These are phyloP conservation scores for Halyomorpha halys DNA, from an alignment of 1,140 invertebrate genomes.

Conservation along the genomic window DNA sequence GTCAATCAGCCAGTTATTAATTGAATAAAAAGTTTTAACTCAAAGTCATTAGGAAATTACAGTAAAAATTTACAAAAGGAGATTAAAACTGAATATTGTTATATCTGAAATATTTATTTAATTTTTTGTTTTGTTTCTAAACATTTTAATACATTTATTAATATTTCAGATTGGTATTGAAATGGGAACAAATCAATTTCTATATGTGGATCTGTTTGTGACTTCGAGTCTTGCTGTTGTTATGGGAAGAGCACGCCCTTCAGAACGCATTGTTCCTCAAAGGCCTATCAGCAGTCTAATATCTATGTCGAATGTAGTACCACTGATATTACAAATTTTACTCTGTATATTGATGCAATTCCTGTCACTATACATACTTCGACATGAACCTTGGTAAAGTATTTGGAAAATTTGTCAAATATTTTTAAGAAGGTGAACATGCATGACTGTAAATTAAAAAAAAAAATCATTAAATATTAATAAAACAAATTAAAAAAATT, in stretches of 20 bases:
- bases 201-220: slow-evolving; percentile 74
- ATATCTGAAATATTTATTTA: no score
- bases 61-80: neutral
- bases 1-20: slow-evolving; percentile 56
- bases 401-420: neutral
- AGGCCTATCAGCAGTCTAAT: slow-evolving; percentile 35
- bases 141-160: neutral
- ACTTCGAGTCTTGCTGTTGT: slow-evolving; percentile 67
- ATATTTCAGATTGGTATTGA: slow-evolving; percentile 34
- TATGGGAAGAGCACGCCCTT: slow-evolving; percentile 50
- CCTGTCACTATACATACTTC: slow-evolving; percentile 39
- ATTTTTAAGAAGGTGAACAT: neutral
- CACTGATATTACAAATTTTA: slow-evolving; percentile 45
- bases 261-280: slow-evolving; percentile 31
- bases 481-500: no score
- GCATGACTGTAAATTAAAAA: neutral
- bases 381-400: slow-evolving; percentile 40
- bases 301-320: slow-evolving; percentile 43
- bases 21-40: neutral
- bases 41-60: neutral
- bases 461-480: no score
- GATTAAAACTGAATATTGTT: neutral
- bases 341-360: slow-evolving; percentile 40
- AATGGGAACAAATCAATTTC: slow-evolving; percentile 66
- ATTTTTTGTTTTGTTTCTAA: no score